Percentiles rank a stretch among this genome's conserved stretches.
phyloP scores from a whole-genome alignment of 2,113 vertebrate genomes.

The Paralichthys olivaceus region DNA sequence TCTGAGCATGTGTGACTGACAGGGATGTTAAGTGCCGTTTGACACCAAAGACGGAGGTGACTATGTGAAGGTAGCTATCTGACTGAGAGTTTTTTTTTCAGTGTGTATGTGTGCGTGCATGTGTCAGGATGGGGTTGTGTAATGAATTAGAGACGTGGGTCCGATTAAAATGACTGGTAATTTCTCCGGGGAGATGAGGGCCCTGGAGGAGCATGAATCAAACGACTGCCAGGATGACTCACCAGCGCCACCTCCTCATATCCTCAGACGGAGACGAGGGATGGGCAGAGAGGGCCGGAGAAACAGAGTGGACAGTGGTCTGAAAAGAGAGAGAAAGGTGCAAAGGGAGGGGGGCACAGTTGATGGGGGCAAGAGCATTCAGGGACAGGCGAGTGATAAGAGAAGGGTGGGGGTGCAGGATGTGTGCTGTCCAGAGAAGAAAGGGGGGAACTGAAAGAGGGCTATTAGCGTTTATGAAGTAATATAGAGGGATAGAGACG shows the following conservation, averaged over 20 bases:
- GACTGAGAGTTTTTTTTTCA: slow-evolving; percentile 47
- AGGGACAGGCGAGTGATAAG: neutral
- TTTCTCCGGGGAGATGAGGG: slow-evolving; percentile 85
- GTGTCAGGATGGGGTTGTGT: slow-evolving; percentile 75
- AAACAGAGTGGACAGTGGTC: slow-evolving; percentile 34
- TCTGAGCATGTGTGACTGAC: slow-evolving; percentile 84
- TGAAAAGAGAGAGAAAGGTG: slow-evolving; percentile 9
- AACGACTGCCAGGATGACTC: slow-evolving; percentile 75
- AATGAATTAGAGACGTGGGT: slow-evolving; percentile 86
- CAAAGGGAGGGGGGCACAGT: neutral
- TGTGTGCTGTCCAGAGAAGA: slow-evolving; percentile 27
- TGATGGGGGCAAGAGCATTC: slow-evolving; percentile 1
- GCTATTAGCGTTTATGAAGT: slow-evolving; percentile 63
- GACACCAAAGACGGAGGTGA: slow-evolving; percentile 85
- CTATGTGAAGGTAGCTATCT: slow-evolving; percentile 75
- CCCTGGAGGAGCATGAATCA: slow-evolving; percentile 82
- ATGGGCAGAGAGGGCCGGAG: slow-evolving; percentile 24
- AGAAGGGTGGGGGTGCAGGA: neutral
- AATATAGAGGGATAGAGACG: slow-evolving; percentile 59
- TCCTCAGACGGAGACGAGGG: slow-evolving; percentile 28
- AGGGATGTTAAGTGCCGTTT: slow-evolving; percentile 88
- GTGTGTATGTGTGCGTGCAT: slow-evolving; percentile 37
- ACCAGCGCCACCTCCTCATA: slow-evolving; percentile 56
- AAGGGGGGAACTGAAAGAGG: slow-evolving; percentile 38
- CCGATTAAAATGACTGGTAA: slow-evolving; percentile 88